A percentile compares a stretch with the other conserved stretches of the same genome.
Conservation (phyloP, 2,888 invertebrate genomes). For the Ectemnius continuus region DNA sequence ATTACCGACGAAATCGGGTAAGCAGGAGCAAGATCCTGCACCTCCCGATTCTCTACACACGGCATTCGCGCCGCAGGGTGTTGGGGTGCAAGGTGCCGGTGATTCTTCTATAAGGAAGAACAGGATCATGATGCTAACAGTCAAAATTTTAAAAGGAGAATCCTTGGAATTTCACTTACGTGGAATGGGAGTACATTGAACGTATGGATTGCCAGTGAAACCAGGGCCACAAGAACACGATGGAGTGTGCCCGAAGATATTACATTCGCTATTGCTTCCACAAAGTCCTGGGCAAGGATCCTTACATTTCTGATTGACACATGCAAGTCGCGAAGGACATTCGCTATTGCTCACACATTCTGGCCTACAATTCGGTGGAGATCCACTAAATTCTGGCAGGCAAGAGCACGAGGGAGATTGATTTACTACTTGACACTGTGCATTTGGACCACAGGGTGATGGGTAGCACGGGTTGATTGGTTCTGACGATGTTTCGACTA, state of each 20-base stretch:
- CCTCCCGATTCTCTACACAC: conserved; percentile 85
- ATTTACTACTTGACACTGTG: conserved; percentile 83
- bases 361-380: conserved; percentile 84
- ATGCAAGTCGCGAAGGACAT: conserved; percentile 77
- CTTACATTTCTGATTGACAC: conserved; percentile 78
- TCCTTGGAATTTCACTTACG: conserved; percentile 72
- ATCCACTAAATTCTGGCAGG: conserved; percentile 84
- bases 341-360: conserved; percentile 78
- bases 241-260: conserved; percentile 78
- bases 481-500: conserved; percentile 39
- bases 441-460: conserved; percentile 87
- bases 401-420: conserved; percentile 82
- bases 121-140: conserved; percentile 81
- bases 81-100: conserved; percentile 82
- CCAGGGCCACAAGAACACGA: conserved; percentile 80
- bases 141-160: conserved; percentile 58
- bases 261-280: conserved; percentile 77
- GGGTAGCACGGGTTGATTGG: conserved; percentile 78
- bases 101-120: conserved; percentile 46
- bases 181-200: conserved; percentile 81
- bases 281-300: conserved; percentile 80
- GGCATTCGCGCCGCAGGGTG: conserved; percentile 88
- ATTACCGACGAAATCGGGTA: conserved; percentile 85
- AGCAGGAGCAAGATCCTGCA: conserved; percentile 87
- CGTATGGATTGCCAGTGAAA: conserved; percentile 83